These are phyloP conservation scores for Diadumene lineata DNA, from an alignment of 92 coral and sea anemone genomes.

Conservation along the genomic window DNA sequence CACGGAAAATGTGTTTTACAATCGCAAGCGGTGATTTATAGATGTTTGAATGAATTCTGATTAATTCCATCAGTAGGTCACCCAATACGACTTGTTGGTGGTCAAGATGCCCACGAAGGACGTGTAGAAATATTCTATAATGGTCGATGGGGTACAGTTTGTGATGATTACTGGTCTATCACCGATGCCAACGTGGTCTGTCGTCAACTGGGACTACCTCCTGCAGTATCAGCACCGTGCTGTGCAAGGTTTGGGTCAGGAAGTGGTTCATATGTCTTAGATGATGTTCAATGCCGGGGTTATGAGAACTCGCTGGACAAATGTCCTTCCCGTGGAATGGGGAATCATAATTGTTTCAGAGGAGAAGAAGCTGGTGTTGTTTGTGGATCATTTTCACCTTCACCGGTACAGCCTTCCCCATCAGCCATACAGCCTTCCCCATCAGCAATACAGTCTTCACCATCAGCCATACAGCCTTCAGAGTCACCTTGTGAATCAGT, in stretches of 20 bases:
- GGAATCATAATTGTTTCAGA: constrained; percentile 16
- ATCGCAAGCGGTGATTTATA: too few relatives aligned
- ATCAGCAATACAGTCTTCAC: not conserved
- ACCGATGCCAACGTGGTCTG: constrained; percentile 39
- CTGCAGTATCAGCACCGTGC: constrained; percentile 34
- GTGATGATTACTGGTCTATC: constrained; percentile 41
- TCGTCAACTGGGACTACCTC: constrained; percentile 32
- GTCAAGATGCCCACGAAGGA: constrained; percentile 13
- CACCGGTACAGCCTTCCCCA: not conserved
- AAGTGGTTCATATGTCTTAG: constrained; percentile 23
- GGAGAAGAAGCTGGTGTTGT: constrained; percentile 46
- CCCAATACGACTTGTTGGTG: not conserved
- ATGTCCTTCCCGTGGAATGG: constrained; percentile 23
- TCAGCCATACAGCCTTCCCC: not conserved
- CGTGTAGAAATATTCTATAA: constrained; percentile 38
- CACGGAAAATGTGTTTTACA: too few relatives aligned
- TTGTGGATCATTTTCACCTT: not conserved
- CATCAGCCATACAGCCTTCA: not conserved
- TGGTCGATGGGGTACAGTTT: constrained; percentile 45
- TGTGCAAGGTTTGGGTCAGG: constrained; percentile 37
- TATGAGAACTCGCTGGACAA: constrained; percentile 19
- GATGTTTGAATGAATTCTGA: too few relatives aligned
- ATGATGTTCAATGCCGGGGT: constrained; percentile 29
- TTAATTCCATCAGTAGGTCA: not conserved
- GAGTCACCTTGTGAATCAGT: not conserved